Percentiles rank a stretch among this genome's conserved stretches.
phyloP scores from a whole-genome alignment of 2,888 invertebrate genomes.

The Hemistola chrysoprasaria region DNA sequence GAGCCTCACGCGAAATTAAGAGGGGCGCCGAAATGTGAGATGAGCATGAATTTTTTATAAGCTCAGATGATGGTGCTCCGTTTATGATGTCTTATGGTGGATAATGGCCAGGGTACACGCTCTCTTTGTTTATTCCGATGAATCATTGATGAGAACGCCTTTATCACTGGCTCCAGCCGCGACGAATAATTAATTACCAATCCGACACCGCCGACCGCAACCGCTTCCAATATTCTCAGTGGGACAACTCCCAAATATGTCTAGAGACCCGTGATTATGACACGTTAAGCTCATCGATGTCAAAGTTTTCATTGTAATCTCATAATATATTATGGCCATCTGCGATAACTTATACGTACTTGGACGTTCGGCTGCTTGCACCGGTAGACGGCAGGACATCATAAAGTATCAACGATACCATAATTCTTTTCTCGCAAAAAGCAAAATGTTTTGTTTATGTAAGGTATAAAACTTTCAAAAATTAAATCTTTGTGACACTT shows the following conservation, averaged over 20 bases:
- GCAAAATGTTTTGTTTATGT: conserved; percentile 14
- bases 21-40: conserved; percentile 82
- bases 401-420: conserved; percentile 34
- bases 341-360: conserved; percentile 35
- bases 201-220: conserved; percentile 32
- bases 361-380: conserved; percentile 32
- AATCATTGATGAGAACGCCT: conserved; percentile 74
- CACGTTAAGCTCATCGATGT: conserved; percentile 35
- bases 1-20: conserved; percentile 81
- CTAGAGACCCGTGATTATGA: conserved; percentile 34
- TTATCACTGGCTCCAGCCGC: conserved; percentile 66
- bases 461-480: conserved; percentile 16
- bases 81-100: conserved; percentile 81
- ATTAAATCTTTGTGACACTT: no score
- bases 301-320: conserved; percentile 39
- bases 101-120: conserved; percentile 76
- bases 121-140: conserved; percentile 67
- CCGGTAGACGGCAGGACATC: conserved; percentile 29
- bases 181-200: conserved; percentile 75
- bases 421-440: conserved; percentile 32
- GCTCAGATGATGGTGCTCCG: conserved; percentile 79
- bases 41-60: conserved; percentile 82
- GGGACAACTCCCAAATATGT: conserved; percentile 37
- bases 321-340: conserved; percentile 37
- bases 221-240: conserved; percentile 31